Percentiles rank a stretch among this genome's conserved stretches.
phyloP scores from a whole-genome alignment of 2,113 vertebrate genomes.

The Centropus unirufus region DNA sequence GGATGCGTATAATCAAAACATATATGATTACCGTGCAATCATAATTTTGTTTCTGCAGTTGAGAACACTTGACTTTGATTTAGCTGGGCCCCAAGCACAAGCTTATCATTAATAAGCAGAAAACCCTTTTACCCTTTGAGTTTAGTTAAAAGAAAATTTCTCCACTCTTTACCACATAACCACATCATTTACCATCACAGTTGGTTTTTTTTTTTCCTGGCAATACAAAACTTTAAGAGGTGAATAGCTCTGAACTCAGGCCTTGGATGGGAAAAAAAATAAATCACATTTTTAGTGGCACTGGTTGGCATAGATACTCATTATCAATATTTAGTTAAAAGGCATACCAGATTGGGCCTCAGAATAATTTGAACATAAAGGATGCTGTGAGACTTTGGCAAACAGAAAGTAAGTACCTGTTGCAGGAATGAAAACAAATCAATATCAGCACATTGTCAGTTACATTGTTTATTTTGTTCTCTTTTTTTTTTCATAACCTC shows the following conservation, averaged over 20 bases:
- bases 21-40: not conserved
- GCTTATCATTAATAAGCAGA: conserved; percentile 16
- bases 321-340: not conserved
- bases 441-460: not conserved
- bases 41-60: conserved; percentile 9
- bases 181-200: not conserved
- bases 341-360: not conserved
- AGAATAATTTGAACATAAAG: not conserved
- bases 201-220: not conserved
- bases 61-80: conserved; percentile 15
- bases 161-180: not conserved
- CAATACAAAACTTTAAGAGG: not conserved
- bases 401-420: not conserved
- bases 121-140: not conserved
- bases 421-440: conserved; percentile 18
- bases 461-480: conserved; percentile 4
- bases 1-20: not conserved
- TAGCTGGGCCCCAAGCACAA: not conserved
- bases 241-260: not conserved
- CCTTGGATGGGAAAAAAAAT: not conserved
- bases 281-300: not conserved
- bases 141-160: conserved; percentile 27
- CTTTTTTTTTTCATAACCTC: not conserved
- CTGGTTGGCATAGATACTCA: not conserved
- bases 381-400: not conserved